A percentile compares a stretch with the other conserved stretches of the same genome.
These are phyloP conservation scores for Aramus guarauna DNA, from an alignment of 2,113 vertebrate species.

Conservation along the genomic window DNA sequence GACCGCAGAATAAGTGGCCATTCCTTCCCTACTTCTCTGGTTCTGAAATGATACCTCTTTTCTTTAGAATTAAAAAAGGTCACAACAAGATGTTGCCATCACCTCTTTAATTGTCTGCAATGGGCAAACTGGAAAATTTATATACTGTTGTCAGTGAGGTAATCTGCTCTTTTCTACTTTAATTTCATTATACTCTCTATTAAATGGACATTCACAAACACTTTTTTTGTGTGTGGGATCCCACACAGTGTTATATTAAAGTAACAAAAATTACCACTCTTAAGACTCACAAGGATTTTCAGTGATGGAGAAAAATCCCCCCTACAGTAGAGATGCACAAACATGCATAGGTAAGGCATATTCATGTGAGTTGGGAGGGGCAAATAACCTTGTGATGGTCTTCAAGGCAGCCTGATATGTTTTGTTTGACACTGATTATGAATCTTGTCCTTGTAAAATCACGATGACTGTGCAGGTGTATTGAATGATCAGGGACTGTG, in stretches of 20 bases:
- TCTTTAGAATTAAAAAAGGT: neutral
- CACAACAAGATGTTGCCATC: neutral
- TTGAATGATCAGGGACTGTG: neutral
- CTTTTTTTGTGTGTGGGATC: neutral
- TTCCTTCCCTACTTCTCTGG: neutral
- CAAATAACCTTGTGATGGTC: neutral
- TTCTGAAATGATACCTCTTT: neutral
- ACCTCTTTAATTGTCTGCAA: neutral
- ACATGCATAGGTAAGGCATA: neutral
- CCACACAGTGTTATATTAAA: neutral
- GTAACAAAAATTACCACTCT: neutral
- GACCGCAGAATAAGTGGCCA: neutral
- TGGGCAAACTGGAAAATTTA: neutral
- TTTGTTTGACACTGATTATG: neutral
- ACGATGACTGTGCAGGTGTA: neutral
- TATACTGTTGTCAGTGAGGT: neutral
- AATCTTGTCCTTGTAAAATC: constrained; percentile 4
- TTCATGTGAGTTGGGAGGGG: neutral
- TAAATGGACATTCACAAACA: neutral
- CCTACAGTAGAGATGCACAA: neutral
- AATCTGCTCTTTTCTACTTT: neutral
- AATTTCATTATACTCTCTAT: neutral
- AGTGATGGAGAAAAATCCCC: neutral
- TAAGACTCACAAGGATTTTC: neutral
- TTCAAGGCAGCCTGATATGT: neutral